Evolutionary conservation across 1,140 invertebrate genomes (phyloP).

Genomic region (Magallana ariakensis): DNA sequence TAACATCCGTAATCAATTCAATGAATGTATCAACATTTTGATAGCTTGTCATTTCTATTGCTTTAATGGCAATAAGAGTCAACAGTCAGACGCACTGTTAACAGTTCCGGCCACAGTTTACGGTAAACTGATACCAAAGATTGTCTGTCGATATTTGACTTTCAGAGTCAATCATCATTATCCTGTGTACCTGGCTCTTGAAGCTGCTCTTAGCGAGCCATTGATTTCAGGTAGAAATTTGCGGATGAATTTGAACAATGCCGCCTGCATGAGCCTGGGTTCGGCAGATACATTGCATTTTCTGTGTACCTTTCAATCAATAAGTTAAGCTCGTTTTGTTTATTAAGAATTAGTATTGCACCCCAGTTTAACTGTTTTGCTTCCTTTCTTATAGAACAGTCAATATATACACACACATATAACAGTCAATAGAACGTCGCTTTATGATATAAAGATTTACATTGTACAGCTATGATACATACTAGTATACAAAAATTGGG

Average conservation of each 20-base stretch:
- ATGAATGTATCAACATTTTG: conserved; percentile 24
- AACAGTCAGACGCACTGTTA: background rate
- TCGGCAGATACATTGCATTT: background rate
- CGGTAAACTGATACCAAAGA: conserved; percentile 27
- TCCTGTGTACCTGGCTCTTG: background rate
- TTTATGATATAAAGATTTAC: too few species aligned
- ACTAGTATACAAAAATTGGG: too few species aligned
- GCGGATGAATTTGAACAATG: background rate
- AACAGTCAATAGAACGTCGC: too few species aligned
- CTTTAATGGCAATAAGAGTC: conserved; percentile 13
- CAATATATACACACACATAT: too few species aligned
- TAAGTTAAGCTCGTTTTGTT: background rate
- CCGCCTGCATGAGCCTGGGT: background rate
- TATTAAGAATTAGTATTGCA: too few species aligned
- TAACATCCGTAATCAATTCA: conserved; percentile 31
- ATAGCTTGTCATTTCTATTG: conserved; percentile 28
- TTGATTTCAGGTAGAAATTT: conserved; percentile 28
- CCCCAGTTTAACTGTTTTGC: too few species aligned
- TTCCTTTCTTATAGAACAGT: too few species aligned
- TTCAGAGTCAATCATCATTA: conserved; percentile 36
- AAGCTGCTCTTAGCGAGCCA: conserved; percentile 23
- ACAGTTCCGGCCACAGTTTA: conserved; percentile 21
- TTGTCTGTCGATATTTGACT: conserved; percentile 36
- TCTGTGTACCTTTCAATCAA: background rate
- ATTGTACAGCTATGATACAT: too few species aligned